Evolutionary conservation across 2,797 vertebrate genomes (phyloP), one percentile per base, ranked within the genome.

Genomic region (Tauraco hartlaubi): DNA sequence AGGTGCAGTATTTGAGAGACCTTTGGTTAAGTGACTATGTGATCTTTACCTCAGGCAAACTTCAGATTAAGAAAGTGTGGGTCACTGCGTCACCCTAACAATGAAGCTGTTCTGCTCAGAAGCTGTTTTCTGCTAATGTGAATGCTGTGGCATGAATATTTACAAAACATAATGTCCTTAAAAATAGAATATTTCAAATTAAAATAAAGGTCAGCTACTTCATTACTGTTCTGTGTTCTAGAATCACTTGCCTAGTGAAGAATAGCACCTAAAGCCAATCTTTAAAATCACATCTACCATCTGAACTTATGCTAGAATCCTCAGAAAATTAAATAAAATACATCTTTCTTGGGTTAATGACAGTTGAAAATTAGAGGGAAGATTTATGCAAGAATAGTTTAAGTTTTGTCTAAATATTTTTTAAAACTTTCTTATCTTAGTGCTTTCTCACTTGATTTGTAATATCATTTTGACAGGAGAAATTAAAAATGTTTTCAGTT

Each of bases 1-100:
- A 98, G 98, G 98, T 97, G 58, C 90, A 92, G 35, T 95, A 90
- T 96, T 95, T 96, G 82, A 96, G 96, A 94, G 91, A 90, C 96
- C 95, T 97, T 95, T 97, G 96, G 95, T 93, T 91, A 93, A 95
- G 90, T 96, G 71, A 84, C 98, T 98, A 85, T 52, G 72, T 98
- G 97, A 98, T 98, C 92, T 86, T 89, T 71, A 84, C 97, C 97
- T 97, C 95, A 97, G 96, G 94, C 97, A 97, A 97, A 98, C 90
- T 96, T 97, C 97, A 98, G 97, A 98, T 98, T 97, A 97, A 97
- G 97, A 97, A 98, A 97, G 85, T 96, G 79, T 96, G 95, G 96
- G 94, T 98, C 95, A 96, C 86, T 96, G 97, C 95, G 87, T 89
- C 93, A 88, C 78, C 52, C 58, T 87, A 77, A 96, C 31, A 85